phyloP scores from a whole-genome alignment of 2,113 vertebrate species.

The Spizaetus ornatus region DNA sequence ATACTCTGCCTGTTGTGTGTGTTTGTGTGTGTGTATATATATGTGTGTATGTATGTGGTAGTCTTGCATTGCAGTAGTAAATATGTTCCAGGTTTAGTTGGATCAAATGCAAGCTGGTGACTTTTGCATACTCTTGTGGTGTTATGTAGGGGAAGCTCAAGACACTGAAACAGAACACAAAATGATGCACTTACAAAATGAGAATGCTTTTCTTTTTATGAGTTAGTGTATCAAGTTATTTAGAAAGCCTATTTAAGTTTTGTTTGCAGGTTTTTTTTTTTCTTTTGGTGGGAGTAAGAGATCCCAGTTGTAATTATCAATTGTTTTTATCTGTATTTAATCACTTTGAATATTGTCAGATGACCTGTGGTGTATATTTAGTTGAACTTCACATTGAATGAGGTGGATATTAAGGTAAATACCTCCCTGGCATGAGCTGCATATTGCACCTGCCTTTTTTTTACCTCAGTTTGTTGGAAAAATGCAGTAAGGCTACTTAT shows the following conservation, averaged over 20 bases:
- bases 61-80: not conserved
- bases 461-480: not conserved
- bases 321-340: not conserved
- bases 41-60: accelerated
- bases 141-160: not conserved
- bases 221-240: not conserved
- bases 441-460: not conserved
- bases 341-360: not conserved
- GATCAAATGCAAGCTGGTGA: not conserved
- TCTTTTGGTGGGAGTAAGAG: not conserved
- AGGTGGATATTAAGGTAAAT: accelerated
- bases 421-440: not conserved
- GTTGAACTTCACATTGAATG: not conserved
- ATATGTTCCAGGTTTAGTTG: not conserved
- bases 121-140: not conserved
- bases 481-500: slow-evolving; percentile 44
- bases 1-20: not conserved
- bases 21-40: not conserved
- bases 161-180: not conserved
- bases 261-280: not conserved
- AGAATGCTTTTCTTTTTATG: not conserved
- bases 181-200: not conserved
- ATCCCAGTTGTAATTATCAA: not conserved
- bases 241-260: not conserved
- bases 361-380: not conserved